Base-by-base conservation (phyloP, 1,140 invertebrate genomes). In the Trichonephila clavata region DNA sequence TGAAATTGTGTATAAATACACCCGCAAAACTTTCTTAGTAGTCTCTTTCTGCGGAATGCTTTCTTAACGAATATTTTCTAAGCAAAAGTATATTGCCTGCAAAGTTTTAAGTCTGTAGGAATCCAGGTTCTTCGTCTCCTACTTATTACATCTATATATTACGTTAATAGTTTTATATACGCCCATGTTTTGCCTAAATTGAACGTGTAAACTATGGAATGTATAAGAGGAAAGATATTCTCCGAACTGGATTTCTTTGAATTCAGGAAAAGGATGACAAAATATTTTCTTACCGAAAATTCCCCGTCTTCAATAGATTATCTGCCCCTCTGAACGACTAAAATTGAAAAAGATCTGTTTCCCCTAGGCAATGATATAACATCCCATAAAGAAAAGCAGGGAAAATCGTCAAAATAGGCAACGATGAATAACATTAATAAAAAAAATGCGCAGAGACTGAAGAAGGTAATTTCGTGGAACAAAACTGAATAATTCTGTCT, bases 401-500 rank as follows among this genome's bases (percentile, higher is more conserved):
- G 59, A 57, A 84, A 84, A 84, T 24, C 57, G 83, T 57, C 21
- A 59, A 84, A 84, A 59, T 27, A 59, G 57, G 57, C 60, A 84
- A 60, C n/a, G 57, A 59, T 59, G 50, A 60, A 84, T 60, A 84
- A 7, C 57, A 84, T 77, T 77, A 20, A 77, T 32, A 57, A 84
- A 84, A 84, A 83, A 59, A 84, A 39, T 32, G 18, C n/a, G 21
- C 50, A n/a, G 14, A 50, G 24, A 59, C 39, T 27, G n/a, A 57
- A 84, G 32, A 84, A 20, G 39, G n/a, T 27, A 27, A 84, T 59
- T 84, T 84, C 24, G 24, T 59, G 83, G 57, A 84, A 84, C 43
- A 24, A 84, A 60, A 59, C 43, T 84, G 83, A 60, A 84, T 84
- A 84, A 84, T 50, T 84, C 83, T 84, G 83, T 84, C 83, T 27